Conservation (phyloP, 1,140 invertebrate species). For the Colletes gigas region DNA sequence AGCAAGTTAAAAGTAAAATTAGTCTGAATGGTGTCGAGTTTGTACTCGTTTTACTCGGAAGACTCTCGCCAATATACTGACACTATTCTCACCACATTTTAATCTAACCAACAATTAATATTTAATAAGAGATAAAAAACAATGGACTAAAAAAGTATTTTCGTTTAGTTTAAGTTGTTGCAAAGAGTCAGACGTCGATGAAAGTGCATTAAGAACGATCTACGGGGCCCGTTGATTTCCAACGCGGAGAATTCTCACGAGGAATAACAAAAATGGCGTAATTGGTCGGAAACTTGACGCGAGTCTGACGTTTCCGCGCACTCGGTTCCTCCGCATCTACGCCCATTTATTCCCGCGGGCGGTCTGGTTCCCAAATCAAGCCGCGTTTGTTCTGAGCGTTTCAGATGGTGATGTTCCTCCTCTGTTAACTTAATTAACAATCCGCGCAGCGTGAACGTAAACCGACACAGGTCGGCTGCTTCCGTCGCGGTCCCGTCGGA, state of each 20-base stretch:
- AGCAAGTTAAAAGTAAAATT: too few relatives aligned
- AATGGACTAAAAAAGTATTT: too few relatives aligned
- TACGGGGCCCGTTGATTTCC: too few relatives aligned
- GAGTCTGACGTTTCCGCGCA: neutral
- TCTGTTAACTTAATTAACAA: slow-evolving; percentile 24
- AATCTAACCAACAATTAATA: too few relatives aligned
- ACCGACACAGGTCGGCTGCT: neutral
- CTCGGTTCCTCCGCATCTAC: neutral
- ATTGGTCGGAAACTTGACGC: neutral
- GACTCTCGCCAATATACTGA: too few relatives aligned
- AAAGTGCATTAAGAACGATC: neutral
- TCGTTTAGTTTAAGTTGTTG: too few relatives aligned
- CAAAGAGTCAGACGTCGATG: neutral
- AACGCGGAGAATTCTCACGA: neutral
- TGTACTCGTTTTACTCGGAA: too few relatives aligned
- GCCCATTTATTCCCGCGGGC: neutral
- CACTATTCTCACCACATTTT: too few relatives aligned
- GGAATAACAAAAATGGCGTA: neutral
- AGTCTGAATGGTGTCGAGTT: too few relatives aligned
- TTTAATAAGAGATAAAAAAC: too few relatives aligned
- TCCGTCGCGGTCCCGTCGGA: neutral
- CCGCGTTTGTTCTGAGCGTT: neutral
- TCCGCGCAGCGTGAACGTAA: neutral
- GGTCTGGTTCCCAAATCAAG: neutral
- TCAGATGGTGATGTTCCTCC: neutral